These are phyloP conservation scores for Drosophila affinis DNA, from an alignment of 2,888 invertebrate species.

Conservation along the genomic window DNA sequence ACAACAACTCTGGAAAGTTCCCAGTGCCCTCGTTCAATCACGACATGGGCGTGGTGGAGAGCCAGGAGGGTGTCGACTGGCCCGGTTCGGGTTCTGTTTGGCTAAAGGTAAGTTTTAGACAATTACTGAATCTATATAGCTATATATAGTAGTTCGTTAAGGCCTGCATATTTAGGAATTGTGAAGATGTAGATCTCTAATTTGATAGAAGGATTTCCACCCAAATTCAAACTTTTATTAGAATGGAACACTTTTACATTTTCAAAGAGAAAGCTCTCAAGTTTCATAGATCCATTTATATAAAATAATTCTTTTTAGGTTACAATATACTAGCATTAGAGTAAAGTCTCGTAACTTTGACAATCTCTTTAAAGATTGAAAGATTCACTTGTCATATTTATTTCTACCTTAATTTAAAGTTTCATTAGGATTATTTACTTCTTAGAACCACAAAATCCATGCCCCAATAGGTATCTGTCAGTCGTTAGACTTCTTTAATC, in stretches of 20 bases:
- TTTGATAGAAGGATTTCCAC: too few species aligned
- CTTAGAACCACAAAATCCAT: background rate
- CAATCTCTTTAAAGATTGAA: too few species aligned
- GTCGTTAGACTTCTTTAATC: background rate
- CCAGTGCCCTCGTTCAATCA: slow-evolving; percentile 86
- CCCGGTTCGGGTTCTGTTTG: slow-evolving; percentile 86
- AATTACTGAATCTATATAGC: too few species aligned
- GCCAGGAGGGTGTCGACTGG: slow-evolving; percentile 86
- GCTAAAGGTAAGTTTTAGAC: slow-evolving; percentile 85
- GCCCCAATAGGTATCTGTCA: background rate
- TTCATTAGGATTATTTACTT: background rate
- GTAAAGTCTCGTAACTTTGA: too few species aligned
- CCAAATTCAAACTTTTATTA: background rate
- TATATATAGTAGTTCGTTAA: background rate
- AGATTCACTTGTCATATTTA: too few species aligned
- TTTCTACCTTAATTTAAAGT: too few species aligned
- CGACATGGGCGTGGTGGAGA: slow-evolving; percentile 86
- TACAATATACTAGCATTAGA: too few species aligned
- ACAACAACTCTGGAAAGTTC: slow-evolving; percentile 82
- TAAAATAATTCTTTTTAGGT: too few species aligned
- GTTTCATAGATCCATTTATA: too few species aligned
- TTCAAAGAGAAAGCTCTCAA: too few species aligned
- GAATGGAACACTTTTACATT: background rate
- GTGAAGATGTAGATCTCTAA: background rate
- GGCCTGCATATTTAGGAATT: background rate